Base-by-base conservation (phyloP, 2,797 vertebrate species). In the Semaprochilodus insignis region DNA sequence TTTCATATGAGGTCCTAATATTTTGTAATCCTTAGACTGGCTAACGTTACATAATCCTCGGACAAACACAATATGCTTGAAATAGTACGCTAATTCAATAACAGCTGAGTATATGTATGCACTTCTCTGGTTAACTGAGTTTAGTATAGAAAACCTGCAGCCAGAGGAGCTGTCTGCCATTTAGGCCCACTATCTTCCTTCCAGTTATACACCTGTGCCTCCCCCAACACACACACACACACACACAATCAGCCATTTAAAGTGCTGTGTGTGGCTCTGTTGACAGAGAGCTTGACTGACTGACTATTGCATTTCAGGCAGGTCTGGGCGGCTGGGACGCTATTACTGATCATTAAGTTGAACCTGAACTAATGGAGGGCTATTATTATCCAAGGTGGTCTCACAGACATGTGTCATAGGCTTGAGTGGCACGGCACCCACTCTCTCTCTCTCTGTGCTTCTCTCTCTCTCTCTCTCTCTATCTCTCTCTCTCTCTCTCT, bases 331-430 rank as follows among this genome's bases (percentile, higher is more conserved):
- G 78, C 80, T 72, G 54, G 31, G 76, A 92, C 90, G 91, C 92
- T 87, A 93, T 94, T 94, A 94, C 91, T 89, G 88, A 87, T 92
- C 93, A 94, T 95, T 94, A 95, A 92, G 90, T 93, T 90, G 92
- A 93, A 93, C 92, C 92, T 93, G 92, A 92, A 93, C 91, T 94
- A 95, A 94, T 94, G 91, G 89, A 89, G 87, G 88, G 85, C 87
- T 82, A 89, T 94, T 94, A 89, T 86, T 88, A 94, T 93, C 91
- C 91, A 86, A 89, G 93, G 93, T 93, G 93, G 93, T 94, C 94
- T 92, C 89, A 85, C 91, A 93, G 91, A 92, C 90, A 92, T 90
- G 90, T 90, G 92, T 91, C 89, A 91, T 79, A 86, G 89, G 83
- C 85, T 84, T 91, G 90, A 92, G 88, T 90, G 92, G 59, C 71